phyloP scores from a whole-genome alignment of 2,888 invertebrate genomes.

The Leptinotarsa juncta region DNA sequence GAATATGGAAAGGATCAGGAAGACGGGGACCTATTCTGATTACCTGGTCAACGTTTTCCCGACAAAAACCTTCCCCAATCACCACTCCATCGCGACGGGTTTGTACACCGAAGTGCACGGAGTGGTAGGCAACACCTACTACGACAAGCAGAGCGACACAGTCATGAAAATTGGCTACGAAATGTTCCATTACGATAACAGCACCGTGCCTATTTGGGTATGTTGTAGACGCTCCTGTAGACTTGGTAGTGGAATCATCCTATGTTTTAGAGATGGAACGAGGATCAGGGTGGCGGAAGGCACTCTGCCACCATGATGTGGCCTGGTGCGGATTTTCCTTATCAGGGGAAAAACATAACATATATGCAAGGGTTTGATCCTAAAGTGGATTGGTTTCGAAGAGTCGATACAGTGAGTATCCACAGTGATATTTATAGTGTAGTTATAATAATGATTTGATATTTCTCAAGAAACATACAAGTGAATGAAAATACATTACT shows the following conservation, averaged over 20 bases:
- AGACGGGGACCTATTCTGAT: constrained; percentile 70
- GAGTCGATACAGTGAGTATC: constrained; percentile 68
- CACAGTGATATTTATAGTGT: background rate
- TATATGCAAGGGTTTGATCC: constrained; percentile 64
- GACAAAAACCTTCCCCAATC: constrained; percentile 82
- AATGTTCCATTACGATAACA: constrained; percentile 70
- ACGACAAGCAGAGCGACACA: constrained; percentile 66
- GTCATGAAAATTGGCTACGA: constrained; percentile 61
- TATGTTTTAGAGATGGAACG: constrained; percentile 69
- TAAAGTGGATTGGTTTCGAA: constrained; percentile 65
- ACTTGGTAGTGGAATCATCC: constrained; percentile 22
- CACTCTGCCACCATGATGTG: constrained; percentile 78
- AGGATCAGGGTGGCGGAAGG: constrained; percentile 67
- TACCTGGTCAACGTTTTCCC: constrained; percentile 74
- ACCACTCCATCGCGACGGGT: constrained; percentile 79
- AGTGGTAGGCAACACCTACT: constrained; percentile 73
- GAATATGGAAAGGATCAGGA: constrained; percentile 69
- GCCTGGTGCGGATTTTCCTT: constrained; percentile 73
- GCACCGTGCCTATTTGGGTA: constrained; percentile 72
- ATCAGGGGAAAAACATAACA: constrained; percentile 67
- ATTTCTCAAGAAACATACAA: background rate
- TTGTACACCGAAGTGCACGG: constrained; percentile 77
- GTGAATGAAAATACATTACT: no score
- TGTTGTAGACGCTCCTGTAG: constrained; percentile 40
- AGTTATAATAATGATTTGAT: background rate